Evolutionary conservation across 2,797 vertebrate genomes (phyloP), one percentile per base, ranked within the genome.

Genomic region (Protosalanx chinensis): DNA sequence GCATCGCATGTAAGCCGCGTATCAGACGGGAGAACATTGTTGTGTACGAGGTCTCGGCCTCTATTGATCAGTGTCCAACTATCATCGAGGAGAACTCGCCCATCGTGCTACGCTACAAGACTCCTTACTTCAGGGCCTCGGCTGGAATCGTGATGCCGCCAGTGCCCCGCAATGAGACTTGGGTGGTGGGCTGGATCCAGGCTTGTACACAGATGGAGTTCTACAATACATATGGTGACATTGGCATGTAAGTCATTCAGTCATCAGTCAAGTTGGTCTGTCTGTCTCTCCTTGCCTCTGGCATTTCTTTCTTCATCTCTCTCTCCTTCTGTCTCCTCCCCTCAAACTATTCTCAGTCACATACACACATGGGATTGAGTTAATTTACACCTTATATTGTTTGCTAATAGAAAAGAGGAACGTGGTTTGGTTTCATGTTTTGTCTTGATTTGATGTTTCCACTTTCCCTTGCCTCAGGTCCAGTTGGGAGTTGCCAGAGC

Each of bases 191-290:
- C 86, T 99, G 97, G 97, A 98, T 99, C 85, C 97, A 99, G 89
- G 97, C 97, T 65, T 99, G 97, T 82, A 98, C 97, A 85, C 96
- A 99, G 91, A 99, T 99, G 97, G 97, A 99, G 91, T 98, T 98
- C 93, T 98, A 96, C 93, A 99, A 99, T 92, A 98, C 96, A 76
- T 99, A 99, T 89, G 96, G 96, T 76, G 95, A 96, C 84, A 93
- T 96, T 85, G 95, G 95, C 91, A 96, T 96, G 95, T 96, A 91
- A 94, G 95, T 93, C 67, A 20, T 58, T 29, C 58, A 62, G 41
- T 46, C 41, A 13, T 46, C 41, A 46, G 58, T 29, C 35, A 13
- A 46, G 6, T 70, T 70, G 10, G 59, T 30, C 13, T 61, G 29
- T 27, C 29, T 57, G 57, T 73, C 65, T 68, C 33, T 30, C 46